phyloP scores from a whole-genome alignment of 2,888 invertebrate genomes.

The Drosophila nr. perissopoda region DNA sequence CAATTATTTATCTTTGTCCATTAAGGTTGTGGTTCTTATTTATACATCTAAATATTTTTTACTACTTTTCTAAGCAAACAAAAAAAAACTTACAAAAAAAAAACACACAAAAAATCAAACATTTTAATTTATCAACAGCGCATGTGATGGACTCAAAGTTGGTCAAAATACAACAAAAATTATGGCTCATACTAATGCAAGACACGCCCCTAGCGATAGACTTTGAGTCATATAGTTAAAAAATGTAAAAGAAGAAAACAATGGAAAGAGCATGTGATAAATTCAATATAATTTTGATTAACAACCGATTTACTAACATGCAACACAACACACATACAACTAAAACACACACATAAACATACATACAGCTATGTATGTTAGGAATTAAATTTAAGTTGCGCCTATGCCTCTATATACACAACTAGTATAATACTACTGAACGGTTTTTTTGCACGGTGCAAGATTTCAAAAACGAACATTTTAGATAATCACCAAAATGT shows the following conservation, averaged over 20 bases:
- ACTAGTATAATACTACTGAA: constrained; percentile 18
- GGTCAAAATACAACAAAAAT: constrained; percentile 13
- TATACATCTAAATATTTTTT: constrained; percentile 65
- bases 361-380: constrained; percentile 30
- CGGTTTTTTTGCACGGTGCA: constrained; percentile 18
- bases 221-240: constrained; percentile 69
- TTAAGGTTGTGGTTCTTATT: constrained; percentile 83
- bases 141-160: constrained; percentile 74
- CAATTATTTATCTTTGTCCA: constrained; percentile 76
- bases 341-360: constrained; percentile 18
- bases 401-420: constrained; percentile 35
- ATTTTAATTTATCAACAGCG: constrained; percentile 77
- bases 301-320: constrained; percentile 65
- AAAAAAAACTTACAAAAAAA: constrained; percentile 15
- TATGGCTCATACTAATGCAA: constrained; percentile 31
- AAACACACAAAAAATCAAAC: constrained; percentile 39
- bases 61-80: constrained; percentile 63
- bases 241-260: constrained; percentile 47
- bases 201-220: constrained; percentile 41
- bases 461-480: constrained; percentile 13
- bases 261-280: constrained; percentile 71
- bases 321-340: constrained; percentile 24
- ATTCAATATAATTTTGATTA: constrained; percentile 76
- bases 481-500: constrained; percentile 12
- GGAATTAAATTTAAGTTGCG: constrained; percentile 48